A percentile compares a stretch with the other conserved stretches of the same genome.
These are phyloP conservation scores for Macrostomum cliftonense DNA, from an alignment of 2,888 invertebrate species.

Conservation along the genomic window DNA sequence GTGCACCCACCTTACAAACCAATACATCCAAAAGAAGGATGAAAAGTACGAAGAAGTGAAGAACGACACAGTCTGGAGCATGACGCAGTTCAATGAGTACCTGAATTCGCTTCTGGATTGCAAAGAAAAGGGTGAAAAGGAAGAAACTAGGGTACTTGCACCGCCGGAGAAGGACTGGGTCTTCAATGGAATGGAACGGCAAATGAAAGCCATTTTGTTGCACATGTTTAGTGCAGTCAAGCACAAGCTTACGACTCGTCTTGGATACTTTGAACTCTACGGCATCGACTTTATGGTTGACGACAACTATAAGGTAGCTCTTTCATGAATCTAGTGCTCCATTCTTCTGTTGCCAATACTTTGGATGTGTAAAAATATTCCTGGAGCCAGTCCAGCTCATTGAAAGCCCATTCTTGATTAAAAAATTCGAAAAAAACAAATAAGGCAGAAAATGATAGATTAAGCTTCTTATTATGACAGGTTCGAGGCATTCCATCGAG, in stretches of 20 bases:
- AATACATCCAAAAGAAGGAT: slow-evolving; percentile 37
- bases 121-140: slow-evolving; percentile 7
- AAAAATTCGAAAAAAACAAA: too few relatives aligned
- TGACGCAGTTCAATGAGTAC: slow-evolving; percentile 36
- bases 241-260: slow-evolving; percentile 26
- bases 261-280: slow-evolving; percentile 35
- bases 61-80: slow-evolving; percentile 36
- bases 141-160: too few relatives aligned
- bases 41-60: slow-evolving; percentile 31
- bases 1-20: slow-evolving; percentile 36
- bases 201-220: slow-evolving; percentile 34
- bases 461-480: too few relatives aligned
- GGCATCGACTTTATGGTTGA: slow-evolving; percentile 38
- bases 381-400: too few relatives aligned
- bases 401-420: too few relatives aligned
- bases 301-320: slow-evolving; percentile 28
- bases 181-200: slow-evolving; percentile 12
- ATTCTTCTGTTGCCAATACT: too few relatives aligned
- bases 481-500: too few relatives aligned
- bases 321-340: too few relatives aligned
- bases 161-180: too few relatives aligned
- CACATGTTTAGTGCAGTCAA: slow-evolving; percentile 34
- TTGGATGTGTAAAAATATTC: too few relatives aligned
- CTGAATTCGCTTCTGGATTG: slow-evolving; percentile 23
- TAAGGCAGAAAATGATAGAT: too few relatives aligned